Evolutionary conservation across 2,797 vertebrate species (phyloP).

Genomic region (Jordanella pulchra): DNA sequence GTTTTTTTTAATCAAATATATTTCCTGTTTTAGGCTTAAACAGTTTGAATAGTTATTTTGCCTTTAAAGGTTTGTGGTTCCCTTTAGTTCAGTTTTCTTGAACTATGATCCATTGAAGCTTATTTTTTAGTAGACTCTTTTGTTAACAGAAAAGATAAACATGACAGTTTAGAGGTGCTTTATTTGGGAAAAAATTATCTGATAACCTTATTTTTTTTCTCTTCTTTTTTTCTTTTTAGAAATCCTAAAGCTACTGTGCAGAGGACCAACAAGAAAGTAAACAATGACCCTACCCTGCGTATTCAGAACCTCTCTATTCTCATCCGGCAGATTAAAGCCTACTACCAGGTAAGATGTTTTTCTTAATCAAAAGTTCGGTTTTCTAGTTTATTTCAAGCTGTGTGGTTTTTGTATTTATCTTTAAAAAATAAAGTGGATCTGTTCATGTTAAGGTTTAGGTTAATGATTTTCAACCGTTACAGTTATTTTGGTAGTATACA

Average conservation of each 20-base stretch:
- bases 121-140: not conserved
- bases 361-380: not conserved
- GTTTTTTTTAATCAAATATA: not conserved
- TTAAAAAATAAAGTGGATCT: not conserved
- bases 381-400: not conserved
- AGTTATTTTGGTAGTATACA: conserved; percentile 14
- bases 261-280: conserved; percentile 96
- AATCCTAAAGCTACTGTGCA: conserved; percentile 91
- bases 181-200: no score
- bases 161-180: not conserved
- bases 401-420: not conserved
- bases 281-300: conserved; percentile 92
- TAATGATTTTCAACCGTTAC: not conserved
- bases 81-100: not conserved
- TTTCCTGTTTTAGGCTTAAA: not conserved
- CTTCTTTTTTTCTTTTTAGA: conserved; percentile 82
- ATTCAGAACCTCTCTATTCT: conserved; percentile 95
- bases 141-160: not conserved
- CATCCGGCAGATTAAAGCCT: conserved; percentile 92
- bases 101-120: no score
- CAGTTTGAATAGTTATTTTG: not conserved
- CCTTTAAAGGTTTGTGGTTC: not conserved
- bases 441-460: not conserved
- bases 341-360: conserved; percentile 89
- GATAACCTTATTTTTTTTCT: not conserved